Base-by-base conservation (phyloP, 2,797 vertebrate species). In the Mormyrops boulengeri region DNA sequence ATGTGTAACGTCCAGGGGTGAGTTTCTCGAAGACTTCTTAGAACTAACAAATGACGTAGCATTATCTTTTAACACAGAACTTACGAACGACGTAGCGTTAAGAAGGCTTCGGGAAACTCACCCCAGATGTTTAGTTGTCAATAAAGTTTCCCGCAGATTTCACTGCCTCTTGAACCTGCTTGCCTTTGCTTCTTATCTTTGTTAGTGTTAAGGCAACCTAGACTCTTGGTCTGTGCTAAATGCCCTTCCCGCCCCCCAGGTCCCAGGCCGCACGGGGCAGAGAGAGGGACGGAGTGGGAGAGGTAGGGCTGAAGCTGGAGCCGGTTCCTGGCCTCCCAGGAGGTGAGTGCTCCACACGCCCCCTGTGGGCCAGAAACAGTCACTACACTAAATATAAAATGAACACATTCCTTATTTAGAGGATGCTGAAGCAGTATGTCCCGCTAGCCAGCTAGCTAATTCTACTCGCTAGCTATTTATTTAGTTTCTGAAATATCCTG, bases 261-360 rank as follows among this genome's bases (percentile, higher is more conserved):
- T 99, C 98, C 66, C 98, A 99, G 91, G 99, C 98, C 91, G 98
- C 99, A 49, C 96, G 98, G 95, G 98, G 98, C 50, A 99, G 98
- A 93, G 98, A 99, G 11, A 98, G 97, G 92, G 98, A 99, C 0
- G 98, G 97, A 4, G 95, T 97, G 90, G 97, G 95, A 82, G 99
- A 99, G 91, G 97, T 97, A 0, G 99, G 99, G 44, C 97, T 97
- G 93, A 97, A 97, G 93, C 94, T 99, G 22, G 98, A 99, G 92
- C 99, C 99, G 12, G 98, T 99, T 38, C 99, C 99, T n/a, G 99
- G 99, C 0, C 96, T 99, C 52, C 99, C 99, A 2, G 98, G 98
- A 96, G 98, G 98, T 99, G 90, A 95, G 94, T 91, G 53, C 90
- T 34, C 11, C 12, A 69, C 11, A 5, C 11, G 26, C 30, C 9